Percentiles rank a stretch among this genome's conserved stretches.
phyloP scores from a whole-genome alignment of 2,797 vertebrate species.

The Acipenser ruthenus region DNA sequence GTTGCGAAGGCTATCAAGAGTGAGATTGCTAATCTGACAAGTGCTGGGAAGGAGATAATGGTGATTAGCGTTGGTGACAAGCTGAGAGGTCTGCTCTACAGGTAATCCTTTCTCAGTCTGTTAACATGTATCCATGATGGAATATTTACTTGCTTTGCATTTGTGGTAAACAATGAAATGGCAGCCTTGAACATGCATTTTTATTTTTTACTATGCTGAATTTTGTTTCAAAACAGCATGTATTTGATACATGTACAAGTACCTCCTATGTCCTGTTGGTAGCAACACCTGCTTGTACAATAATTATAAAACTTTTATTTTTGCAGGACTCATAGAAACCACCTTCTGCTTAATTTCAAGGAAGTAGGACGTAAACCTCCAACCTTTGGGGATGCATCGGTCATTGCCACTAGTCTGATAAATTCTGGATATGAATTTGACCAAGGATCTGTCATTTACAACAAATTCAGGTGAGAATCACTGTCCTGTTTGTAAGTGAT shows the following conservation, averaged over 20 bases:
- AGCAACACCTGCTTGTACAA: no score
- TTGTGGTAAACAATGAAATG: no score
- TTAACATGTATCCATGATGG: neutral
- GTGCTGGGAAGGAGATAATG: conserved; percentile 86
- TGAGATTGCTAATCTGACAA: conserved; percentile 43
- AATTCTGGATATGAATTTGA: conserved; percentile 89
- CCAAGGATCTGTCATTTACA: conserved; percentile 80
- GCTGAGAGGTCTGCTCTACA: conserved; percentile 75
- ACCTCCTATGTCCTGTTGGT: no score
- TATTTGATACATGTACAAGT: no score
- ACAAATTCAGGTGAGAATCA: conserved; percentile 72
- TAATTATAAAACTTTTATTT: no score
- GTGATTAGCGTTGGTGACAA: conserved; percentile 90
- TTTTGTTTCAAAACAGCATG: no score
- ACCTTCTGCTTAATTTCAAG: conserved; percentile 82
- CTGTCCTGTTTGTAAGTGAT: neutral
- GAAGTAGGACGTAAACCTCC: conserved; percentile 88
- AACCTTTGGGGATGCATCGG: conserved; percentile 78
- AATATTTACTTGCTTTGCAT: no score
- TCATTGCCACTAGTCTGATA: conserved; percentile 77
- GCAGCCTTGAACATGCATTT: no score
- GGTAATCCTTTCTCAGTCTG: conserved; percentile 37
- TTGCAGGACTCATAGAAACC: conserved; percentile 72
- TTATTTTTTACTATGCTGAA: no score
- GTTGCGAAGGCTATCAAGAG: conserved; percentile 60